phyloP scores from a whole-genome alignment of 2,888 invertebrate genomes.

The Epinotia ramella region DNA sequence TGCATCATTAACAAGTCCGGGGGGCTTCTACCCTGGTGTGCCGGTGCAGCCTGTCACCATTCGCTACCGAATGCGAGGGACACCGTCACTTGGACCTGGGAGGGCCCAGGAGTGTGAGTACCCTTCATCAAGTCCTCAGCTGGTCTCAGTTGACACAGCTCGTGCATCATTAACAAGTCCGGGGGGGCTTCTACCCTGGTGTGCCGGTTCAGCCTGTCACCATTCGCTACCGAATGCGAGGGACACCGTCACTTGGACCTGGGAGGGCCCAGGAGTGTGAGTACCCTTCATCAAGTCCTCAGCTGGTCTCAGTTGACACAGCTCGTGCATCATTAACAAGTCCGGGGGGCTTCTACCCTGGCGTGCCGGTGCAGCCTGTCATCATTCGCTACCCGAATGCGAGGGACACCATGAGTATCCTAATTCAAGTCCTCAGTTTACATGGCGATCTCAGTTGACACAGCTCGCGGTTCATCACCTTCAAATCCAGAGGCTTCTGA shows the following conservation, averaged over 20 bases:
- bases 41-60: slow-evolving; percentile 98
- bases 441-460: too few relatives aligned
- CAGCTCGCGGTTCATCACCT: too few relatives aligned
- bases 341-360: slow-evolving; percentile 97
- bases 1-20: slow-evolving; percentile 96
- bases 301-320: slow-evolving; percentile 69
- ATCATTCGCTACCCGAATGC: slow-evolving; percentile 96
- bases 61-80: slow-evolving; percentile 94
- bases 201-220: too few relatives aligned
- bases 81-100: slow-evolving; percentile 97
- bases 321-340: slow-evolving; percentile 95
- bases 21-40: slow-evolving; percentile 96
- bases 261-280: slow-evolving; percentile 98
- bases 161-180: slow-evolving; percentile 94
- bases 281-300: slow-evolving; percentile 65
- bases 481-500: too few relatives aligned
- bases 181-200: slow-evolving; percentile 98
- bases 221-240: slow-evolving; percentile 94
- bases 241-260: slow-evolving; percentile 97
- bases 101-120: slow-evolving; percentile 96
- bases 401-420: slow-evolving; percentile 91
- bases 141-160: slow-evolving; percentile 82
- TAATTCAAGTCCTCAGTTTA: too few relatives aligned
- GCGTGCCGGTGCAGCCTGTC: too few relatives aligned
- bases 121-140: neutral